These are phyloP conservation scores for Gambusia affinis DNA, from an alignment of 2,113 vertebrate genomes.

Conservation along the genomic window DNA sequence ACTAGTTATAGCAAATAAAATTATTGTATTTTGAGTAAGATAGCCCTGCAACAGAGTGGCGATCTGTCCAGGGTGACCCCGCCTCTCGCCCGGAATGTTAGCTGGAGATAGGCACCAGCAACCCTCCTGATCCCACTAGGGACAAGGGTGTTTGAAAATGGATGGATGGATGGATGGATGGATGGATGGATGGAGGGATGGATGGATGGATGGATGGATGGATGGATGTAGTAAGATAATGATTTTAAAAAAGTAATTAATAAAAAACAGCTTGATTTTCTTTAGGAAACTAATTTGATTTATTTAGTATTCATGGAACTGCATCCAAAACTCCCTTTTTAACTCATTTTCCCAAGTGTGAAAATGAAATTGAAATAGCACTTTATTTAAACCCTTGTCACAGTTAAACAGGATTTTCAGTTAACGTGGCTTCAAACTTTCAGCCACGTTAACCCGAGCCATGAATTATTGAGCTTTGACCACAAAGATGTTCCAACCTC, in stretches of 20 bases:
- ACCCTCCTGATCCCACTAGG: too few species aligned
- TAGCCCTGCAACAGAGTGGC: too few species aligned
- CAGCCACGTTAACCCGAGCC: conserved; percentile 14
- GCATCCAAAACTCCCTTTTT: neutral
- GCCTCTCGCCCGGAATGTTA: too few species aligned
- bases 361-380: conserved; percentile 6
- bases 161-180: too few species aligned
- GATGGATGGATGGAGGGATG: too few species aligned
- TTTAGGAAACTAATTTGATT: neutral
- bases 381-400: conserved; percentile 37
- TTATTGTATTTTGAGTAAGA: neutral
- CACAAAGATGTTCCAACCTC: conserved; percentile 40
- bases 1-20: neutral
- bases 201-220: too few species aligned
- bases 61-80: too few species aligned
- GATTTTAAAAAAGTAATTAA: neutral
- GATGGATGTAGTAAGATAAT: too few species aligned
- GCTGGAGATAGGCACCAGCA: too few species aligned
- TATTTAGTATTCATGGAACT: neutral
- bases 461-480: conserved; percentile 36
- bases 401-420: conserved; percentile 31
- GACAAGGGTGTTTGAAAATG: too few species aligned
- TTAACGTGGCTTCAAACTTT: conserved; percentile 21
- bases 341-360: neutral
- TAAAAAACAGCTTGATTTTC: neutral